phyloP scores from a whole-genome alignment of 2,888 invertebrate species.

The Amblyteles armatorius region DNA sequence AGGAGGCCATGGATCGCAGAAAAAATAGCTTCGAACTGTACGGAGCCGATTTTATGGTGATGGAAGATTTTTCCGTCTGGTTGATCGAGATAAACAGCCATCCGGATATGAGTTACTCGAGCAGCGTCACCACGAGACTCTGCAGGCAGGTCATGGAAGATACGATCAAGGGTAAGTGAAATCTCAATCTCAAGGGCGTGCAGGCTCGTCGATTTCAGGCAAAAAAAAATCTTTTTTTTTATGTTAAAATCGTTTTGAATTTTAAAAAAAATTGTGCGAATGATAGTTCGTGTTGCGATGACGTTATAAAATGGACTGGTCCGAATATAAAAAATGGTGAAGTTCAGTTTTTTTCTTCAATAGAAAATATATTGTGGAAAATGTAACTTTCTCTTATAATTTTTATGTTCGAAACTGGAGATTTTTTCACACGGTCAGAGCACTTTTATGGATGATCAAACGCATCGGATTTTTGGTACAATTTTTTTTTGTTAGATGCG shows the following conservation, averaged over 20 bases:
- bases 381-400: too few species aligned
- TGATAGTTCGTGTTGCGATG: not conserved
- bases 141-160: constrained; percentile 96
- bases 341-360: too few species aligned
- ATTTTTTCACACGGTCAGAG: too few species aligned
- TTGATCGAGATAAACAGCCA: constrained; percentile 97
- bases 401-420: too few species aligned
- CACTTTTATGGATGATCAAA: too few species aligned
- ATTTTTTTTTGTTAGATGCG: too few species aligned
- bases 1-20: constrained; percentile 92
- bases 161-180: constrained; percentile 92
- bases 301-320: not conserved
- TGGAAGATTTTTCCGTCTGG: constrained; percentile 95
- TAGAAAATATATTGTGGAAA: too few species aligned
- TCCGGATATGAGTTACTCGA: constrained; percentile 96
- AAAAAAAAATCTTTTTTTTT: not conserved
- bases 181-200: not conserved
- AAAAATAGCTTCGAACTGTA: constrained; percentile 96
- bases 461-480: too few species aligned
- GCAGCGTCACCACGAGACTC: constrained; percentile 94
- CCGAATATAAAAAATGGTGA: not conserved
- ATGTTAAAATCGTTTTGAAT: not conserved
- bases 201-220: not conserved
- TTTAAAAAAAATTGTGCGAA: too few species aligned
- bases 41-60: constrained; percentile 98